Percentiles rank a stretch among this genome's conserved stretches.
Conservation (phyloP, 2,888 invertebrate species). For the Byasa hedistus region DNA sequence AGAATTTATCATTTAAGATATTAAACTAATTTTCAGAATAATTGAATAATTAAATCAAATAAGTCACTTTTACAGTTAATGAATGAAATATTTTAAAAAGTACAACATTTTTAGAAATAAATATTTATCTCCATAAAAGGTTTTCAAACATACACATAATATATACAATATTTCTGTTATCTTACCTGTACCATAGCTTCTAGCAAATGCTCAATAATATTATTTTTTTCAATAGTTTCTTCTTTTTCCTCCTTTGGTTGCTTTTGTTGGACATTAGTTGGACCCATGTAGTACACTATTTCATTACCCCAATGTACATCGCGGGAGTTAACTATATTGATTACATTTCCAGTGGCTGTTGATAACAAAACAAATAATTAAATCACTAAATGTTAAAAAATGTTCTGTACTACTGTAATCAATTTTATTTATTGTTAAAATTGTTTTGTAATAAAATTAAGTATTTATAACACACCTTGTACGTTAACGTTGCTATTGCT, state of each 20-base stretch:
- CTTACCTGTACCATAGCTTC: conserved; percentile 61
- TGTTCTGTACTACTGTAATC: neutral
- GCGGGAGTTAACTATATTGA: conserved; percentile 70
- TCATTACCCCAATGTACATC: conserved; percentile 69
- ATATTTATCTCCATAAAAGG: no score
- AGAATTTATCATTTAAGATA: no score
- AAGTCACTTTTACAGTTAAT: no score
- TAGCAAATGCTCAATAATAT: conserved; percentile 57
- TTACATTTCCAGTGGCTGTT: conserved; percentile 72
- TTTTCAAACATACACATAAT: no score
- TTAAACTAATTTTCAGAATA: no score
- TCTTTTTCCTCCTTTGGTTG: conserved; percentile 43
- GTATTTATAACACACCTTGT: conserved; percentile 52
- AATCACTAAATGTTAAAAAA: neutral
- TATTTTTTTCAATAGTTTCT: conserved; percentile 55
- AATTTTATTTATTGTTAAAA: neutral
- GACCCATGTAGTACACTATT: conserved; percentile 63
- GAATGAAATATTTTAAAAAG: no score
- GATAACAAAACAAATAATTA: conserved; percentile 34
- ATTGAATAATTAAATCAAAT: no score
- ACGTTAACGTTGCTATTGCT: conserved; percentile 56
- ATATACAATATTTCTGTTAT: neutral
- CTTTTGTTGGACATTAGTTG: conserved; percentile 39
- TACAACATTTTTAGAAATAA: no score
- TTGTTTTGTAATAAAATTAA: neutral